These are phyloP conservation scores for Alethe castanea DNA, from an alignment of 2,113 vertebrate genomes.

Conservation along the genomic window DNA sequence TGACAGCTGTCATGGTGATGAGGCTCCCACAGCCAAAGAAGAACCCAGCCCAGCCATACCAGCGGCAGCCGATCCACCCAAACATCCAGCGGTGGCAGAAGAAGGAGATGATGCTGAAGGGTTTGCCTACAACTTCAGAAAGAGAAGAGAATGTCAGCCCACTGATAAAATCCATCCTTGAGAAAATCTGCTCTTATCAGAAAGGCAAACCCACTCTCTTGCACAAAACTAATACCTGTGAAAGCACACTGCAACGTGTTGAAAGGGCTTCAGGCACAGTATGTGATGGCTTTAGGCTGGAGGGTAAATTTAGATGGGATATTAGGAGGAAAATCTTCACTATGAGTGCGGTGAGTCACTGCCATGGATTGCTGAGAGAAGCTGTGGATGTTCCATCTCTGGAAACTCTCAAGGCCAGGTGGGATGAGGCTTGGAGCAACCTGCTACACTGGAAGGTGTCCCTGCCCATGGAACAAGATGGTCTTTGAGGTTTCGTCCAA, in stretches of 20 bases:
- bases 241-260: fast-evolving
- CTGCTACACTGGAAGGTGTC: not conserved
- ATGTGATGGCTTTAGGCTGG: no score
- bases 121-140: slow-evolving; percentile 86
- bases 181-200: not conserved
- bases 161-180: not conserved
- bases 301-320: not conserved
- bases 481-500: no score
- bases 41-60: slow-evolving; percentile 93
- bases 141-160: not conserved
- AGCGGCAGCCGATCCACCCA: slow-evolving; percentile 89
- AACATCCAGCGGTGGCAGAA: slow-evolving; percentile 93
- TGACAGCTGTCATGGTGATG: slow-evolving; percentile 93
- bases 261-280: not conserved
- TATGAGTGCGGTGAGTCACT: not conserved
- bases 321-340: not conserved
- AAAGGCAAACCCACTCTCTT: not conserved
- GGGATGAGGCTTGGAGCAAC: not conserved
- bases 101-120: slow-evolving; percentile 90
- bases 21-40: slow-evolving; percentile 95
- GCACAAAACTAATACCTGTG: not conserved
- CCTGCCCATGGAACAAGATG: not conserved
- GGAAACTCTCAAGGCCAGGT: no score
- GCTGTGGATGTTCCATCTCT: no score
- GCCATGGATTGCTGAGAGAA: not conserved